A percentile compares a stretch with the other conserved stretches of the same genome.
These are phyloP conservation scores for Peucedramus taeniatus DNA, from an alignment of 2,113 vertebrate genomes.

Conservation along the genomic window DNA sequence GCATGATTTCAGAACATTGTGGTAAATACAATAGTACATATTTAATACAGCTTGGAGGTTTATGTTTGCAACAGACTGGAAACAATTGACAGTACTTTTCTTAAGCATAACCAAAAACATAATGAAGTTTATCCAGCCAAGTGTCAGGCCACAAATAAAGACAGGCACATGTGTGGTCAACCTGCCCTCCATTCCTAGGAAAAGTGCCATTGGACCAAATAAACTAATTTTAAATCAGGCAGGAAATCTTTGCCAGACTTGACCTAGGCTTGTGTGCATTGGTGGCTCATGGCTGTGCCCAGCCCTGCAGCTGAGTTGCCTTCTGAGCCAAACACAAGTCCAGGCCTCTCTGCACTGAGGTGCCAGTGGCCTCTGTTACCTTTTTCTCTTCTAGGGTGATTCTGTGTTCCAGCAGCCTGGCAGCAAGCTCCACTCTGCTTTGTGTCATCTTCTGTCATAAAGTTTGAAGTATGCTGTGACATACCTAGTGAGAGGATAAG, in stretches of 20 bases:
- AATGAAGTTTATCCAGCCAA: conserved; percentile 39
- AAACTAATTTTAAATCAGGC: not conserved
- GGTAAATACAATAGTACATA: conserved; percentile 21
- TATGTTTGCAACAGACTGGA: conserved; percentile 41
- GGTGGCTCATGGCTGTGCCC: not conserved
- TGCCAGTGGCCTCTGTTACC: not conserved
- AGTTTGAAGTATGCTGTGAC: not conserved
- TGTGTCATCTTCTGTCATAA: not conserved
- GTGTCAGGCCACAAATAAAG: conserved; percentile 37
- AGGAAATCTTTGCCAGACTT: conserved; percentile 29
- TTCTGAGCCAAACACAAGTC: not conserved
- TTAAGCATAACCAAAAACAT: conserved; percentile 33
- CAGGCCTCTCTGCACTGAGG: not conserved
- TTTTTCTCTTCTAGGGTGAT: not conserved
- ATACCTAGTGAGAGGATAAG: not conserved
- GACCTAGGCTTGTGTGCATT: not conserved
- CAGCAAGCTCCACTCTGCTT: not conserved
- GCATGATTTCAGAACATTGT: conserved; percentile 28
- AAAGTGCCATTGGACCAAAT: not conserved
- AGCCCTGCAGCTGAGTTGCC: not conserved
- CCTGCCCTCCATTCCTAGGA: not conserved
- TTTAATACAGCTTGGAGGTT: conserved; percentile 47
- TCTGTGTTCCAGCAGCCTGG: not conserved
- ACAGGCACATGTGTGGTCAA: conserved; percentile 15
- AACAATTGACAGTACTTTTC: conserved; percentile 37